These are phyloP conservation scores for Umimayanthus kanabou DNA, from an alignment of 92 coral and sea anemone species.

Conservation along the genomic window DNA sequence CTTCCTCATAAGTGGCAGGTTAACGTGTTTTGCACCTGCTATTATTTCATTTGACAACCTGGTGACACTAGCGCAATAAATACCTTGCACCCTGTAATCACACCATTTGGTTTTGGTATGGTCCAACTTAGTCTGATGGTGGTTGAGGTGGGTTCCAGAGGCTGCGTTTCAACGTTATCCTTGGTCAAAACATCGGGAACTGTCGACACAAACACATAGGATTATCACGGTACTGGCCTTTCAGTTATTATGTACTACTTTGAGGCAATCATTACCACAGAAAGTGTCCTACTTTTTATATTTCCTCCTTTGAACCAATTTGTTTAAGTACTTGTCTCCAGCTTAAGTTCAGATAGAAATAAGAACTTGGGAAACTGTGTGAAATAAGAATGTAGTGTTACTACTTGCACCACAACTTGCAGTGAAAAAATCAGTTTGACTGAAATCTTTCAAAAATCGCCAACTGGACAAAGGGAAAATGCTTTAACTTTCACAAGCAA, in stretches of 20 bases:
- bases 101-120: slow-evolving; percentile 76
- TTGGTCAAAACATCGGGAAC: slow-evolving; percentile 20
- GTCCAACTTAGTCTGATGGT: slow-evolving; percentile 74
- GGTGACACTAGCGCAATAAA: not conserved
- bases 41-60: no score
- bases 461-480: no score
- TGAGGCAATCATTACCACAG: not conserved
- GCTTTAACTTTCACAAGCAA: no score
- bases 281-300: not conserved
- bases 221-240: not conserved
- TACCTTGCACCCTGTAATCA: slow-evolving; percentile 61
- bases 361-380: no score
- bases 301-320: no score
- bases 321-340: no score
- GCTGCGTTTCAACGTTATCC: not conserved
- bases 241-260: not conserved
- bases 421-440: no score
- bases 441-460: no score
- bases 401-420: no score
- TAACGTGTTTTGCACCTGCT: not conserved
- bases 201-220: not conserved
- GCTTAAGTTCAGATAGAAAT: no score
- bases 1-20: not conserved
- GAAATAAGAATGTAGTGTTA: no score
- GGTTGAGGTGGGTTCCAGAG: slow-evolving; percentile 63